phyloP scores from a whole-genome alignment of 1,140 invertebrate species.

The Aphelinus atriplicis region DNA sequence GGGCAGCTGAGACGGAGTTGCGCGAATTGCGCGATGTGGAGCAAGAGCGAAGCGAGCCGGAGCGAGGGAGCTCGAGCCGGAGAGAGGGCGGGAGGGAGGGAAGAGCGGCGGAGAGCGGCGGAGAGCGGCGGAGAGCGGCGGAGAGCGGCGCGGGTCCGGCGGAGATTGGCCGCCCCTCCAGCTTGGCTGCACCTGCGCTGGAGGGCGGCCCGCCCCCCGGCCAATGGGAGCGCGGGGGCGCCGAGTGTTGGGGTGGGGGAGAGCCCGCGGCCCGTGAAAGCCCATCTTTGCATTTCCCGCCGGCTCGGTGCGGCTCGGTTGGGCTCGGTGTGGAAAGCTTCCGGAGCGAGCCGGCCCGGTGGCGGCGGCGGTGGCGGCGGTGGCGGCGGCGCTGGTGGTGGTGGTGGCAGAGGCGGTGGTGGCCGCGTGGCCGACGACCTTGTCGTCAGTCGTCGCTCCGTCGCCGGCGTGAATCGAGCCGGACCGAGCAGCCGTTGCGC shows the following conservation, averaged over 20 bases:
- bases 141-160: background rate
- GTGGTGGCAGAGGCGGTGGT: background rate
- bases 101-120: background rate
- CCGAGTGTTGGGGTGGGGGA: background rate
- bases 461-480: conserved; percentile 23
- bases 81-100: background rate
- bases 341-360: conserved; percentile 29
- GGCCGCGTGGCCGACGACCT: conserved; percentile 40
- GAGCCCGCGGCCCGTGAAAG: conserved; percentile 1
- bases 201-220: conserved; percentile 17
- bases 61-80: background rate
- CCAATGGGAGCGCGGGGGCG: conserved; percentile 17
- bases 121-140: background rate
- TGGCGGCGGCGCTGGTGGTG: conserved; percentile 22
- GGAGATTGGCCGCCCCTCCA: background rate
- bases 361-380: conserved; percentile 28
- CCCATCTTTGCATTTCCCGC: conserved; percentile 40
- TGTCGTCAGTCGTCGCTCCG: conserved; percentile 32
- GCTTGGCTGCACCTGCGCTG: conserved; percentile 14
- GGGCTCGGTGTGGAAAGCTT: conserved; percentile 29
- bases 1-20: too few species aligned
- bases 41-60: too few species aligned
- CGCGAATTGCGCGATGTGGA: too few species aligned
- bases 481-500: background rate
- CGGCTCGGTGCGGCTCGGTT: conserved; percentile 22